Base-by-base conservation (phyloP, 2,113 vertebrate species). In the Pitta sordida region DNA sequence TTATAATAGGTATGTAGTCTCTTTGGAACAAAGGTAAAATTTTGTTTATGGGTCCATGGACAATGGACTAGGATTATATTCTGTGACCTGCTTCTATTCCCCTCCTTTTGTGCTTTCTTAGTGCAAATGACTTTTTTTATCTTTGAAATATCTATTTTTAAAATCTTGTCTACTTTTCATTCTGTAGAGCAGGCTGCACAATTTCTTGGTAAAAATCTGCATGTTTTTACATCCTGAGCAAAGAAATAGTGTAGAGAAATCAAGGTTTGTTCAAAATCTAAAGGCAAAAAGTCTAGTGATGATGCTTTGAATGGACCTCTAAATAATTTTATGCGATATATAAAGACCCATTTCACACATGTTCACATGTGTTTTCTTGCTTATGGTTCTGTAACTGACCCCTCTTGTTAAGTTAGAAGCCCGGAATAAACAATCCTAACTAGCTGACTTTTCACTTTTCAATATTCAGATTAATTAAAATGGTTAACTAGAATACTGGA, bases 391-490 rank as follows among this genome's bases (percentile, higher is more conserved):
- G 52, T 36, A 79, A 63, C 26, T 91, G 91, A 88, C 75, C 9
- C 6, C 84, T 91, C 48, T 52, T 9, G 20, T 95, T 91, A 83
- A 87, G 26, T 86, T 80, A 43, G 53, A 67, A 86, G 10, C 44
- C 88, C 29, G 92, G 63, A 91, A 78, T 83, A 87, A 95, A 78
- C 91, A 88, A 5, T 44, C 37, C 55, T 39, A 81, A 70, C 60
- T 83, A 88, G 68, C 55, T 90, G 92, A 86, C 88, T 87, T 93
- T 81, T 83, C 89, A 93, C 43, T 95, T 82, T 58, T 19, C 56
- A 27, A 14, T n/a, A 59, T 55, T 94, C 91, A 49, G 34, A 27
- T 64, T 93, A 97, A 96, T 95, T 95, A 90, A 83, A 90, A 73
- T 44, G 41, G 52, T 52, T 62, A 88, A 83, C 34, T 81, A 77